Base-by-base conservation (phyloP, 37 sponge, comb jelly and placozoan species). In the Oscarella lobularis region DNA sequence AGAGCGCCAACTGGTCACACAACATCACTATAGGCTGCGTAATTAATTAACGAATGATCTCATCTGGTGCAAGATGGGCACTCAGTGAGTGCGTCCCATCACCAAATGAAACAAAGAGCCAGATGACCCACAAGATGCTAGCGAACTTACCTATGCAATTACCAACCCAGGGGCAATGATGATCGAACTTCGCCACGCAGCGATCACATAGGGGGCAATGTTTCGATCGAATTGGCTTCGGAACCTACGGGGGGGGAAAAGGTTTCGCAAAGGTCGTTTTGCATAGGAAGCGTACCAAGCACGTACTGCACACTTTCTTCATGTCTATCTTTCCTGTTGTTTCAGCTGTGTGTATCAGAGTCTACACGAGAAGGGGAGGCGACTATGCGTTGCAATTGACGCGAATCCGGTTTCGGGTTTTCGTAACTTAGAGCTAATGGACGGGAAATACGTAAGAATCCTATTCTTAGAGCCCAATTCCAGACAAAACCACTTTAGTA, bases 111-210 rank as follows among this genome's bases (percentile, higher is more conserved):
- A 54, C 14, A 54, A 54, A 54, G 65, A 54, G 65, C 27, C 65
- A 54, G 20, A 54, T 54, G 14, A n/a, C 29, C 14, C 65, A 54
- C 65, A 54, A 70, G 27, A 20, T 38, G 14, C 20, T 9, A 39
- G 9, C 38, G 31, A 38, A 39, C 85, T 74, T 60, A 87, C 88
- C 96, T 3, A 96, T 79, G 67, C 98, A 96, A 75, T 89, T 96
- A 67, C 86, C 81, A 2, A 90, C 80, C 89, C 95, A 96, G 31
- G 93, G 93, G 38, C 98, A 96, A 67, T 96, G 98, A 73, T 96
- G 98, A 41, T 96, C 98, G 38, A 93, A 90, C 75, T 79, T 76
- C 0, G 94, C 90, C 33, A 96, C 98, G 79, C 98, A 96, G 31
- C 82, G 77, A 72, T 93, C 81, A 39, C 98, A 96, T 0, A 92